Conservation (phyloP, 64 coral and sea anemone genomes). For the Pocillopora damicornis region DNA sequence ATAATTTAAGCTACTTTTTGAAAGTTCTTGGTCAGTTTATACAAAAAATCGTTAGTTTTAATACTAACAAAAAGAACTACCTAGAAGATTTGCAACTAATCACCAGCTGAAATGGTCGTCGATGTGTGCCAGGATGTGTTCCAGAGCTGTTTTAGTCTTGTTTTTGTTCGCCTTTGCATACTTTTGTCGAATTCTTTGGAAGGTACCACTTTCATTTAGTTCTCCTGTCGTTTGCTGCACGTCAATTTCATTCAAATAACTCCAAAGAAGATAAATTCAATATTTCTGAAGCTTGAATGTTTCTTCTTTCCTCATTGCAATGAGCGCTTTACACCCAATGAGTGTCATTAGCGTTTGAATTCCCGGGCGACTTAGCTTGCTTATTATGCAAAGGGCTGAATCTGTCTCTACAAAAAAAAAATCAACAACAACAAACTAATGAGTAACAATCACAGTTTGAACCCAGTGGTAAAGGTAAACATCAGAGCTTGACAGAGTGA, state of each 20-base stretch:
- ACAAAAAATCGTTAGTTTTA: not conserved
- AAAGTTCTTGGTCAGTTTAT: not conserved
- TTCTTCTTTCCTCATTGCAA: not conserved
- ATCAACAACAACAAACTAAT: not conserved
- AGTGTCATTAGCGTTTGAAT: not conserved
- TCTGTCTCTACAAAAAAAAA: constrained; percentile 3
- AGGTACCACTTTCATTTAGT: not conserved
- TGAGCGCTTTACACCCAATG: constrained; percentile 14
- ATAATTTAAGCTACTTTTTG: constrained; percentile 6
- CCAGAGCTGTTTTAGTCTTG: not conserved
- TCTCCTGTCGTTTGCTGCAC: not conserved
- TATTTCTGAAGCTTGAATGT: not conserved
- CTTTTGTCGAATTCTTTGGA: not conserved
- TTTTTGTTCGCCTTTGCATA: not conserved
- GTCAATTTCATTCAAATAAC: not conserved
- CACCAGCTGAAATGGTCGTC: not conserved
- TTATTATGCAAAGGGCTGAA: not conserved
- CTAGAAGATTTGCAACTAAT: not conserved
- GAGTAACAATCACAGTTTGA: not conserved
- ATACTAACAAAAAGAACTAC: not conserved
- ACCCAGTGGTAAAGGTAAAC: not conserved
- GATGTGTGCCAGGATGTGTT: not conserved
- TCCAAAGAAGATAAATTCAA: not conserved
- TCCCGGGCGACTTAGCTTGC: not conserved
- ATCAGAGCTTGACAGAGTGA: too few relatives aligned